These are phyloP conservation scores for Cecidostiba fungosa DNA, from an alignment of 2,888 invertebrate species.

Conservation along the genomic window DNA sequence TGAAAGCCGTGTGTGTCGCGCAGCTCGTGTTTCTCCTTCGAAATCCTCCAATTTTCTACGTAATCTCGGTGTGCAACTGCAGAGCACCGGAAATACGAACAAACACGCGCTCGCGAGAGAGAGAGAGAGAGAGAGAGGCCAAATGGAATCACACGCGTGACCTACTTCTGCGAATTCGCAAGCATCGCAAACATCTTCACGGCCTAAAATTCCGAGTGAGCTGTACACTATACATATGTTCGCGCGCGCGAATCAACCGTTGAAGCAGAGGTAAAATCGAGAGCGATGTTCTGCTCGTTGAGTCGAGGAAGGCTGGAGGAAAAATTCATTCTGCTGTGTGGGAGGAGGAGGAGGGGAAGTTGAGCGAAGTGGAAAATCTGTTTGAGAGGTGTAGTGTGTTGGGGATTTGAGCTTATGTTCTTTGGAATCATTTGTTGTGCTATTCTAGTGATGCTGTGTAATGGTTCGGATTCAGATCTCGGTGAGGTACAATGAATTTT, in stretches of 20 bases:
- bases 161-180: neutral
- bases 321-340: neutral
- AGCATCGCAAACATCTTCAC: constrained; percentile 2
- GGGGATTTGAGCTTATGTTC: neutral
- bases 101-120: neutral
- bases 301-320: neutral
- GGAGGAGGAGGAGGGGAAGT: neutral
- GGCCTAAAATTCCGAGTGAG: neutral
- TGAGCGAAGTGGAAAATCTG: neutral
- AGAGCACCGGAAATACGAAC: neutral
- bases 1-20: neutral
- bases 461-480: too few relatives aligned
- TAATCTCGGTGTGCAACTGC: constrained; percentile 3
- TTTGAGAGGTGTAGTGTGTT: too few relatives aligned
- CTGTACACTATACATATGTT: too few relatives aligned
- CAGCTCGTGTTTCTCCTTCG: constrained; percentile 4
- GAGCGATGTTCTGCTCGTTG: neutral
- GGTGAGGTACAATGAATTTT: too few relatives aligned
- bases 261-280: neutral
- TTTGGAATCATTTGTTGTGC: neutral
- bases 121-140: neutral
- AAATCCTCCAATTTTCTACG: neutral
- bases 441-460: neutral
- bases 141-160: constrained; percentile 13
- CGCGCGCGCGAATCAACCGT: neutral